Conservation (phyloP, 2,888 invertebrate species). For the Drosophila maculinotata region DNA sequence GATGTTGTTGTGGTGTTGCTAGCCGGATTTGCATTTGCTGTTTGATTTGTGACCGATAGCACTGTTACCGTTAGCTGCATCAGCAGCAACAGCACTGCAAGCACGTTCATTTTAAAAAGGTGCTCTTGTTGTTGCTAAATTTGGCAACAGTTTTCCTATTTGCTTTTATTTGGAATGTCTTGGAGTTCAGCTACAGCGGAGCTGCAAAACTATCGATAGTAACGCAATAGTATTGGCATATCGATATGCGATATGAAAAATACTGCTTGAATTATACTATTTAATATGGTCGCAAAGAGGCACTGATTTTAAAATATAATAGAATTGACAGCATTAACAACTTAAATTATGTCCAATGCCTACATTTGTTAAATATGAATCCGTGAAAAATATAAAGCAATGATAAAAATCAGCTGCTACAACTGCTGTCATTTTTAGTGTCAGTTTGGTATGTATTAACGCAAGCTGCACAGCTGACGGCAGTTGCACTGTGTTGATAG, state of each 20-base stretch:
- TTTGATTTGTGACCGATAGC: constrained; percentile 5
- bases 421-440: not conserved
- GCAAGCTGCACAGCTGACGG: not conserved
- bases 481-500: too few relatives aligned
- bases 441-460: not conserved
- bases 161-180: constrained; percentile 28
- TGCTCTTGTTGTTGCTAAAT: constrained; percentile 16
- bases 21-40: constrained; percentile 1
- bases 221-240: not conserved
- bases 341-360: not conserved
- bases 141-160: constrained; percentile 15
- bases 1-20: constrained; percentile 9
- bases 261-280: not conserved
- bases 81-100: constrained; percentile 42
- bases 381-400: too few relatives aligned
- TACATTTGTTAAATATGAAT: too few relatives aligned
- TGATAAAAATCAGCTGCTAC: too few relatives aligned
- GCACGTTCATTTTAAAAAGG: constrained; percentile 36
- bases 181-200: constrained; percentile 13
- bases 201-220: constrained; percentile 24
- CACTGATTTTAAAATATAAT: not conserved
- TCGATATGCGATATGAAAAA: constrained; percentile 17
- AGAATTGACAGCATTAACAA: not conserved
- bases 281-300: not conserved
- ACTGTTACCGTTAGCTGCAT: constrained; percentile 20